These are phyloP conservation scores for Podarcis raffonei DNA, from an alignment of 2,113 vertebrate genomes.

Conservation along the genomic window DNA sequence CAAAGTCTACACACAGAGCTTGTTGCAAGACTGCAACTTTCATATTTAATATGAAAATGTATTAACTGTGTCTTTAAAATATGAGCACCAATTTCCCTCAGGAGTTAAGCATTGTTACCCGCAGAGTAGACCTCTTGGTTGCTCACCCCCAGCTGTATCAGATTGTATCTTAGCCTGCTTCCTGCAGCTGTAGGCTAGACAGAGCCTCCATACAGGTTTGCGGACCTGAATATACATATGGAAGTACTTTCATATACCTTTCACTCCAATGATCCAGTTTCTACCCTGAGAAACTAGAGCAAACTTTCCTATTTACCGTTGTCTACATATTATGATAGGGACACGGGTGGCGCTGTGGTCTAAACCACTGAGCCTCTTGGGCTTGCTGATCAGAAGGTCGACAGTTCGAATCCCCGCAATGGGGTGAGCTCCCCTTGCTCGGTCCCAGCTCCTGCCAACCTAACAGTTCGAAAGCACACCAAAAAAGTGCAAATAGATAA, in stretches of 20 bases:
- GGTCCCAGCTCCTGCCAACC: no score
- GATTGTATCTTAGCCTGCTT: not conserved
- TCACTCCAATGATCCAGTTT: conserved; percentile 58
- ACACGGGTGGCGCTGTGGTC: no score
- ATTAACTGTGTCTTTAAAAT: not conserved
- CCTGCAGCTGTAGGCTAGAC: not conserved
- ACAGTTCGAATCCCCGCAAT: no score
- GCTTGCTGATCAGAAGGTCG: no score
- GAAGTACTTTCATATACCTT: conserved; percentile 66
- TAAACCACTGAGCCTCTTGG: no score
- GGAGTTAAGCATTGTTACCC: not conserved
- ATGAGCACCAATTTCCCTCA: not conserved
- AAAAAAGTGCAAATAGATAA: no score
- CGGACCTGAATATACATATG: conserved; percentile 60
- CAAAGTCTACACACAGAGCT: not conserved
- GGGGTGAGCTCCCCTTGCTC: no score
- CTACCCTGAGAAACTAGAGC: not conserved
- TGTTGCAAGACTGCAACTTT: not conserved
- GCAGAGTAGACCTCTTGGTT: not conserved
- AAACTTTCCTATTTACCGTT: not conserved
- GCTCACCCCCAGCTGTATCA: not conserved
- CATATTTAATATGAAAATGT: not conserved
- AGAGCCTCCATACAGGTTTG: no score
- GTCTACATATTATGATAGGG: not conserved
- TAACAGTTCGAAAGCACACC: no score